Evolutionary conservation across 2,113 vertebrate genomes (phyloP).

Genomic region (Anguilla rostrata): DNA sequence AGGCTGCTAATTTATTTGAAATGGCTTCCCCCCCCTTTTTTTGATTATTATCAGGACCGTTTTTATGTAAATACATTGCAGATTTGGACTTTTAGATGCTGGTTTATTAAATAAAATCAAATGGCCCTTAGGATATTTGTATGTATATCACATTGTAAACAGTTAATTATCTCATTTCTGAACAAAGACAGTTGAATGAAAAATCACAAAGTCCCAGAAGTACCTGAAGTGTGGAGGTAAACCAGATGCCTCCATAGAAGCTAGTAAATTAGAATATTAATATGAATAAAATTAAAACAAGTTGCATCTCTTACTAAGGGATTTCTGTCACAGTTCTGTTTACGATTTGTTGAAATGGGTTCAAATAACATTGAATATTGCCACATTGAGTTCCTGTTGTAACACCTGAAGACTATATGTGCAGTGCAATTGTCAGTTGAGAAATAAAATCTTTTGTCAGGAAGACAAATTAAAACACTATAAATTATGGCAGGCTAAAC

Average conservation of each 20-base stretch:
- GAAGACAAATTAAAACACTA: neutral
- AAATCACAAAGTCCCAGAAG: neutral
- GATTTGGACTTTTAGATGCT: slow-evolving; percentile 2
- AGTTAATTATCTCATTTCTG: neutral
- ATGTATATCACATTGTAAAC: neutral
- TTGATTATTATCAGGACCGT: neutral
- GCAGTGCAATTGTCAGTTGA: neutral
- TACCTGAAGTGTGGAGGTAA: neutral
- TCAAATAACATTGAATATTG: neutral
- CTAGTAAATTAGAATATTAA: neutral
- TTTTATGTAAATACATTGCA: slow-evolving; percentile 11
- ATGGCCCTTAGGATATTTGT: slow-evolving; percentile 22
- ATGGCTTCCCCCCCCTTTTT: neutral
- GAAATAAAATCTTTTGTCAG: neutral
- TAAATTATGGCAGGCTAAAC: neutral
- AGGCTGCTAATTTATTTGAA: slow-evolving; percentile 9
- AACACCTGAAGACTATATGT: neutral
- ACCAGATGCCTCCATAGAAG: neutral
- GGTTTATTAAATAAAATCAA: neutral
- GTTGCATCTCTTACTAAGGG: slow-evolving; percentile 5
- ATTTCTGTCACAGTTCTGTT: neutral
- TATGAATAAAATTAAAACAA: slow-evolving; percentile 4
- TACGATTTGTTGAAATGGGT: neutral
- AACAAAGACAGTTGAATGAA: neutral
- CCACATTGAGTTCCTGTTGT: neutral